Conservation (phyloP, 2,888 invertebrate genomes). For the Andricus curvator region DNA sequence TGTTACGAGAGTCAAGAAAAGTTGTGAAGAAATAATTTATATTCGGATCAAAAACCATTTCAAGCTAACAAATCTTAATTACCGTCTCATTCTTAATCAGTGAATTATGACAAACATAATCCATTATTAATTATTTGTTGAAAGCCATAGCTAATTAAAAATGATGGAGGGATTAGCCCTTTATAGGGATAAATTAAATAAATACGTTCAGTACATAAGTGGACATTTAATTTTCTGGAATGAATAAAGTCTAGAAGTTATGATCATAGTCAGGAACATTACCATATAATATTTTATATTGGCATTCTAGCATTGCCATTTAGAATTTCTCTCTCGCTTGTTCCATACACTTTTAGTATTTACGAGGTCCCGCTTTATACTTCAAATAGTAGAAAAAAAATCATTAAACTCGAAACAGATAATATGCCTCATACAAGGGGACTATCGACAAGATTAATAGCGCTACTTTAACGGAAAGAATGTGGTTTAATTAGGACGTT, state of each 20-base stretch:
- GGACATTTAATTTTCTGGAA: not conserved
- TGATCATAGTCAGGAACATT: not conserved
- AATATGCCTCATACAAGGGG: not conserved
- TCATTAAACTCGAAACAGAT: not conserved
- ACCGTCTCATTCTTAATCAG: not conserved
- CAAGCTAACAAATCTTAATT: not conserved
- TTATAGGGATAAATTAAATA: not conserved
- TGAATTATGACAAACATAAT: not conserved
- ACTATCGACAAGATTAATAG: constrained; percentile 25
- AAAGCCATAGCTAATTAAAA: not conserved
- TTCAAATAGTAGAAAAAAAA: constrained; percentile 3
- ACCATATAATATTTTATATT: constrained; percentile 9
- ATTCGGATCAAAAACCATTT: not conserved
- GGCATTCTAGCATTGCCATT: not conserved
- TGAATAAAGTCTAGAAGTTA: not conserved
- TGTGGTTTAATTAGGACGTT: constrained; percentile 29
- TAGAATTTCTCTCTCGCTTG: not conserved
- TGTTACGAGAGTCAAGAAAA: not conserved
- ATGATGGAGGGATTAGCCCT: not conserved
- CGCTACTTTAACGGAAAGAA: constrained; percentile 16
- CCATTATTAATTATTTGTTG: constrained; percentile 7
- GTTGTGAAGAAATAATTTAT: constrained; percentile 3
- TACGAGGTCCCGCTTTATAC: not conserved
- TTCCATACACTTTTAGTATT: not conserved
- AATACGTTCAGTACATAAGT: not conserved